Evolutionary conservation across 2,888 invertebrate genomes (phyloP), one percentile per base, ranked within the genome.

Genomic region (Podabrus alpinus): DNA sequence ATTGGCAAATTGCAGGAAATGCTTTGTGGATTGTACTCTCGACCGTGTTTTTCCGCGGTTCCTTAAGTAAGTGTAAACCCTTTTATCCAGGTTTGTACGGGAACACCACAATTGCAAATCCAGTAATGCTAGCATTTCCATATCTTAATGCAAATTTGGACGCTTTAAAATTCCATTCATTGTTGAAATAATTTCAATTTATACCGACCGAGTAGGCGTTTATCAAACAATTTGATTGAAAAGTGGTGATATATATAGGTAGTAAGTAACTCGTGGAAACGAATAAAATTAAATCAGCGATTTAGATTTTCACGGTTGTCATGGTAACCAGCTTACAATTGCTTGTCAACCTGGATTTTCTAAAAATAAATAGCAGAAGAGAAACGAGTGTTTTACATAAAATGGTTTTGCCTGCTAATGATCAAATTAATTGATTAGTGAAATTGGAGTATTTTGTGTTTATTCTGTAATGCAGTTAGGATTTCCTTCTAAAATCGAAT

Each of bases 331-430:
- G n/a, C 68, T 59, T 21, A 59, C 68, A 68, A 59, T 15, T 68
- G 68, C 15, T 59, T 68, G 13, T 59, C 45, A 59, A 29, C 59
- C 25, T 17, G 21, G 15, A 19, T 13, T 15, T 68, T 45, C 67
- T 68, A 17, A 68, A 45, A 68, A 68, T 68, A 68, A 68, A 64
- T 45, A 16, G 67, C 67, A 17, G 10, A 45, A 45, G n/a, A 68
- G 67, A n/a, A 7, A n/a, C n/a, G 45, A n/a, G n/a, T n/a, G 13
- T 45, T 45, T 45, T 45, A 45, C 4, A 45, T 45, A 45, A 45
- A 45, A 45, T n/a, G 45, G n/a, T 45, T n/a, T n/a, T 45, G 13
- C n/a, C 7, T 45, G 45, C n/a, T 45, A 45, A 45, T n/a, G 7
- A 45, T 5, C 45, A 9, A n/a, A n/a, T n/a, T 24, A 24, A 24